Conservation (phyloP, 1,140 invertebrate species). For the Aphis craccivora region DNA sequence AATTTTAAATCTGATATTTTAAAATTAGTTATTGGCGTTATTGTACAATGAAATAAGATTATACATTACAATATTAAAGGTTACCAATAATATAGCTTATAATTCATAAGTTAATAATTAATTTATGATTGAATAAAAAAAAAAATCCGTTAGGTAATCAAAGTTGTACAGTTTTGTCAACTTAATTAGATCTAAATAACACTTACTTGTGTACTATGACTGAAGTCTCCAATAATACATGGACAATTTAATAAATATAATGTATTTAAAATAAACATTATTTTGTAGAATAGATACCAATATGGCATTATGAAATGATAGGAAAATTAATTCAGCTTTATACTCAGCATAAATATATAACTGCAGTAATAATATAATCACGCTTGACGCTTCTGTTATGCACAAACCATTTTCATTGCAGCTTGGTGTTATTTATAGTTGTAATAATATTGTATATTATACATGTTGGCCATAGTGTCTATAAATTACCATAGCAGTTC, state of each 20-base stretch:
- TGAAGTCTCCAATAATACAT: not conserved
- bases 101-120: too few relatives aligned
- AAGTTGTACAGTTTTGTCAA: not conserved
- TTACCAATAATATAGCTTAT: too few relatives aligned
- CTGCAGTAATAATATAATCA: not conserved
- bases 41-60: too few relatives aligned
- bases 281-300: not conserved
- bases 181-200: not conserved
- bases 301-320: not conserved
- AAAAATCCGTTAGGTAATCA: not conserved
- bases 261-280: not conserved
- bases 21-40: too few relatives aligned
- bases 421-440: conserved; percentile 27
- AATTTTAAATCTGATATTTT: too few relatives aligned
- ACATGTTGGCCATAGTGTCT: not conserved
- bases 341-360: not conserved
- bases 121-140: too few relatives aligned
- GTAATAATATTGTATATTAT: conserved; percentile 9
- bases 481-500: conserved; percentile 40
- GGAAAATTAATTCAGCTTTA: not conserved
- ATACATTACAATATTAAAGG: too few relatives aligned
- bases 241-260: not conserved
- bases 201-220: not conserved
- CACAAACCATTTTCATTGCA: not conserved
- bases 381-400: not conserved